phyloP scores from a whole-genome alignment of 2,797 vertebrate genomes.

The Helarctos malayanus region DNA sequence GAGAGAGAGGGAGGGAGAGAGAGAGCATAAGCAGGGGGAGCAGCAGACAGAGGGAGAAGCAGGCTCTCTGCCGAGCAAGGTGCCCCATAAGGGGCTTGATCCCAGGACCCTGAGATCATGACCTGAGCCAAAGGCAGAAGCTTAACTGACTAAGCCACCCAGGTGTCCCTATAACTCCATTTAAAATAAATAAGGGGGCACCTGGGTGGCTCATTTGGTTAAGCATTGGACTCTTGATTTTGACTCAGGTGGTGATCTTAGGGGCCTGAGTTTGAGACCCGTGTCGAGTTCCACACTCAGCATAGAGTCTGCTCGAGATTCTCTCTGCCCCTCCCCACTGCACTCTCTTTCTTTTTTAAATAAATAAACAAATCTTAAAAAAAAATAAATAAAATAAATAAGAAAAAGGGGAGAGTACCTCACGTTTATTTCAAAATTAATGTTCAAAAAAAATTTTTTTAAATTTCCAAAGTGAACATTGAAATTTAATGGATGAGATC shows the following conservation, averaged over 20 bases:
- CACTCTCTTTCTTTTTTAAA: neutral
- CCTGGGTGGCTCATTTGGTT: neutral
- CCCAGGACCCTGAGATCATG: no score
- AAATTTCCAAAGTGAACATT: neutral
- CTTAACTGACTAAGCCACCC: no score
- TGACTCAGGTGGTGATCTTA: neutral
- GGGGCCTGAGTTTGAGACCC: neutral
- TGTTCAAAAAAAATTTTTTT: neutral
- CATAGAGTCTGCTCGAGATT: neutral
- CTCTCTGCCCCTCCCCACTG: neutral
- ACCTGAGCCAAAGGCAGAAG: no score
- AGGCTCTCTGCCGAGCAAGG: no score
- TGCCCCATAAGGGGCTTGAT: no score
- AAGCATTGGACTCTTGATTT: neutral
- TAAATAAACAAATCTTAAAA: neutral
- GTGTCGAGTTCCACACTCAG: neutral
- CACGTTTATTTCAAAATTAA: neutral
- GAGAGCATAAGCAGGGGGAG: no score
- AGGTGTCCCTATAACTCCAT: neutral
- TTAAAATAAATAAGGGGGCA: neutral
- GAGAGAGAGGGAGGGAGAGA: no score
- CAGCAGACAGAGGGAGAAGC: no score
- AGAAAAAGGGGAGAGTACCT: neutral
- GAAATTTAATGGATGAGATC: neutral
- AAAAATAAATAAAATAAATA: slow-evolving; percentile 10